Percentiles rank a stretch among this genome's conserved stretches.
phyloP scores from a whole-genome alignment of 2,888 invertebrate genomes.

The Sycophila texana region DNA sequence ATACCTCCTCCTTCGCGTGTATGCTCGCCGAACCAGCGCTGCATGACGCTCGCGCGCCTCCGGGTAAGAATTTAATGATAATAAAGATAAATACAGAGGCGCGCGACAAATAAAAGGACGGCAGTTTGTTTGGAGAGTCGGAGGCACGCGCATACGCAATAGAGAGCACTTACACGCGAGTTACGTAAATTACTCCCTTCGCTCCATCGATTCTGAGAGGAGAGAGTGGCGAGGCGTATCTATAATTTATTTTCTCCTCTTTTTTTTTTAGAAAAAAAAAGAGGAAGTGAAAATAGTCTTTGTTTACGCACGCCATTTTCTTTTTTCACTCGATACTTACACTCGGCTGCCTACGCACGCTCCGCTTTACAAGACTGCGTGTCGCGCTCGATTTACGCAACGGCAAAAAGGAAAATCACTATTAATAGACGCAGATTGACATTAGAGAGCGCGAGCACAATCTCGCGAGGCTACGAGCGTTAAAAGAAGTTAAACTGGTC shows the following conservation, averaged over 20 bases:
- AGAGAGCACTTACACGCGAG: background rate
- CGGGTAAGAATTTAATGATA: background rate
- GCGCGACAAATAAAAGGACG: background rate
- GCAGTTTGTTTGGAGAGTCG: background rate
- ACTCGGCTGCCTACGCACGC: too few relatives aligned
- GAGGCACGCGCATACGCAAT: background rate
- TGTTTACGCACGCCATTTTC: background rate
- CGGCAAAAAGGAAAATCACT: too few relatives aligned
- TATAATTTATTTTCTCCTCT: background rate
- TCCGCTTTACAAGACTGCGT: too few relatives aligned
- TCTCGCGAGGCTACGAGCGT: too few relatives aligned
- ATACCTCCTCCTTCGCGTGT: background rate
- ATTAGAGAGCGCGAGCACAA: too few relatives aligned
- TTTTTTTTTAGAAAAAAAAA: background rate
- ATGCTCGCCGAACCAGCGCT: background rate
- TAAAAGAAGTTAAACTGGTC: too few relatives aligned
- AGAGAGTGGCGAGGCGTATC: background rate
- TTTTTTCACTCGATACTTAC: too few relatives aligned
- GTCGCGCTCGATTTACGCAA: too few relatives aligned
- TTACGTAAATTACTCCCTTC: background rate
- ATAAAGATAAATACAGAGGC: background rate
- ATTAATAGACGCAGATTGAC: too few relatives aligned
- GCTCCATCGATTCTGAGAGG: background rate
- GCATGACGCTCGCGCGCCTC: background rate
- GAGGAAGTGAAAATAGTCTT: slow-evolving; percentile 7